These are phyloP conservation scores for Pongo abelii DNA, from an alignment of 2,113 vertebrate genomes.

Conservation along the genomic window DNA sequence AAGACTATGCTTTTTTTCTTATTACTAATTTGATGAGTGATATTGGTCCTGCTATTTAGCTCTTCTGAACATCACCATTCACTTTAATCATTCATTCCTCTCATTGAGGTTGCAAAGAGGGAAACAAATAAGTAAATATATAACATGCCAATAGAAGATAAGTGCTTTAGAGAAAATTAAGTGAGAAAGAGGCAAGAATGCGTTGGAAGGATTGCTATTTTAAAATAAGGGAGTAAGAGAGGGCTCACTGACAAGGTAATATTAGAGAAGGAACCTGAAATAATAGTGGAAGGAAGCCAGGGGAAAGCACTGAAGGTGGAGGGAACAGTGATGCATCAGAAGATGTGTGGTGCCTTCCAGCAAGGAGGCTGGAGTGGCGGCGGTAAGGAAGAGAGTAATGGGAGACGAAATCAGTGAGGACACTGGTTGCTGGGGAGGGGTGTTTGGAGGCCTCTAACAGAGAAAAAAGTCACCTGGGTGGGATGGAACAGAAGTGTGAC, in stretches of 20 bases:
- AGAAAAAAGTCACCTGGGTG: neutral
- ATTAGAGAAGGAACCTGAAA: neutral
- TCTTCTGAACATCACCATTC: neutral
- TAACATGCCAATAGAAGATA: neutral
- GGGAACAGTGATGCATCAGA: rapidly evolving
- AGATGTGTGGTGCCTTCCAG: neutral
- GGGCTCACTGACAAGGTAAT: neutral
- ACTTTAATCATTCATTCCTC: neutral
- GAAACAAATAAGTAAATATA: neutral
- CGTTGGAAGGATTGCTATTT: neutral
- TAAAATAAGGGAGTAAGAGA: neutral
- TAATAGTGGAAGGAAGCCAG: neutral
- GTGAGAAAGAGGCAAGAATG: neutral
- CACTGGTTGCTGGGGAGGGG: rapidly evolving
- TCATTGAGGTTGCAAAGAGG: neutral
- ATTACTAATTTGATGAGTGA: neutral
- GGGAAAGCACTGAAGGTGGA: neutral
- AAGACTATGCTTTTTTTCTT: neutral
- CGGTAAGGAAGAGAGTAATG: rapidly evolving
- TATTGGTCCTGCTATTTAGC: neutral
- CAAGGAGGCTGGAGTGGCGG: neutral
- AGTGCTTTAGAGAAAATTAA: neutral
- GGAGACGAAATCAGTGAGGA: neutral
- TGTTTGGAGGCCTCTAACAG: neutral
- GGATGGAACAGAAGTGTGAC: neutral